A percentile compares a stretch with the other conserved stretches of the same genome.
Conservation (phyloP, 1,140 invertebrate species). For the Cydia fagiglandana region DNA sequence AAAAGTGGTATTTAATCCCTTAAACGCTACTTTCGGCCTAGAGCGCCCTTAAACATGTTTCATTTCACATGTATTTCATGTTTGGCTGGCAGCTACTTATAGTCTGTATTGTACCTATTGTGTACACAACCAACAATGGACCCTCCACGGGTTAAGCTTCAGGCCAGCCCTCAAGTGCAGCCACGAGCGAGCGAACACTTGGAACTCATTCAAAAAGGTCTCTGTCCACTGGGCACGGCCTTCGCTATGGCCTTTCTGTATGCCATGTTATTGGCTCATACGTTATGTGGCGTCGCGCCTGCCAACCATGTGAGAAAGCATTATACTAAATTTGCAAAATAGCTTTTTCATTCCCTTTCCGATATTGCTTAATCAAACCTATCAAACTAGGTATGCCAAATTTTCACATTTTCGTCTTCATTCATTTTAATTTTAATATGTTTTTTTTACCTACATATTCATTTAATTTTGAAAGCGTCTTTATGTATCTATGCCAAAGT, state of each 20-base stretch:
- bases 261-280: conserved; percentile 1
- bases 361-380: neutral
- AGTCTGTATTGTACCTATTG: conserved; percentile 2
- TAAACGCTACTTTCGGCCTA: neutral
- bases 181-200: conserved; percentile 36
- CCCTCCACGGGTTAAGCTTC: conserved; percentile 14
- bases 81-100: neutral
- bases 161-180: conserved; percentile 24
- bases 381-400: neutral
- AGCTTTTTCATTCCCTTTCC: neutral
- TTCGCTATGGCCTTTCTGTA: conserved; percentile 22
- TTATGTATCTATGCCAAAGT: no score
- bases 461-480: no score
- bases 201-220: conserved; percentile 43
- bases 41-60: neutral
- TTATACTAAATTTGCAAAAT: neutral
- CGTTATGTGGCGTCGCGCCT: neutral
- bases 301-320: conserved; percentile 4
- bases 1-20: neutral
- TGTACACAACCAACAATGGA: conserved; percentile 11
- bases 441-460: no score
- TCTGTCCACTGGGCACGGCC: conserved; percentile 30
- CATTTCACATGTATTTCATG: neutral
- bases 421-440: no score
- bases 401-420: no score